These are phyloP conservation scores for Corythoichthys intestinalis DNA, from an alignment of 2,113 vertebrate genomes.

Conservation along the genomic window DNA sequence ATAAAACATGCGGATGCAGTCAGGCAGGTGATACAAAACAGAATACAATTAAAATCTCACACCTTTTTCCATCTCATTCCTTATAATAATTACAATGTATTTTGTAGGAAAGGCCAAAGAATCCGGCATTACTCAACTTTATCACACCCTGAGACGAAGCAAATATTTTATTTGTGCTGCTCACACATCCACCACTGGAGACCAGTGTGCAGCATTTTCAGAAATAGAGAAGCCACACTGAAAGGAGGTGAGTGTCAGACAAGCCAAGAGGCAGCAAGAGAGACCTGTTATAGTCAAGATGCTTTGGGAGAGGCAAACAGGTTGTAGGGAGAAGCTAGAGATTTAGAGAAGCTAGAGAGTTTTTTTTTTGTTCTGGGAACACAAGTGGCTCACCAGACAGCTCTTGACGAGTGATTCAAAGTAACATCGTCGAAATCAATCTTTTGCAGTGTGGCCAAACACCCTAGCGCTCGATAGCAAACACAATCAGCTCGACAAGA, in stretches of 20 bases:
- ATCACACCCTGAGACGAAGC: constrained; percentile 27
- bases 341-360: constrained; percentile 52
- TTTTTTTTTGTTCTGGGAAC: constrained; percentile 53
- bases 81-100: background rate
- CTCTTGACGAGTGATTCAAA: constrained; percentile 62
- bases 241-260: constrained; percentile 48
- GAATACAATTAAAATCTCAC: background rate
- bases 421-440: constrained; percentile 66
- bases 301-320: constrained; percentile 24
- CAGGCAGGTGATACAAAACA: background rate
- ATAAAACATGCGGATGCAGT: background rate
- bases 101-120: constrained; percentile 14
- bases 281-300: constrained; percentile 5
- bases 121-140: constrained; percentile 29
- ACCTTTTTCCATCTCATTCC: background rate
- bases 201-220: constrained; percentile 34
- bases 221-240: constrained; percentile 42
- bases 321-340: constrained; percentile 44
- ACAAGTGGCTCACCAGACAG: constrained; percentile 46
- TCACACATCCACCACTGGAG: constrained; percentile 30
- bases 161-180: constrained; percentile 29
- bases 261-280: constrained; percentile 29
- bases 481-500: constrained; percentile 5
- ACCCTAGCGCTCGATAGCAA: constrained; percentile 25
- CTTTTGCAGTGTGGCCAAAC: constrained; percentile 61